Evolutionary conservation across 2,888 invertebrate genomes (phyloP).

Genomic region (Orthonevra nobilis): DNA sequence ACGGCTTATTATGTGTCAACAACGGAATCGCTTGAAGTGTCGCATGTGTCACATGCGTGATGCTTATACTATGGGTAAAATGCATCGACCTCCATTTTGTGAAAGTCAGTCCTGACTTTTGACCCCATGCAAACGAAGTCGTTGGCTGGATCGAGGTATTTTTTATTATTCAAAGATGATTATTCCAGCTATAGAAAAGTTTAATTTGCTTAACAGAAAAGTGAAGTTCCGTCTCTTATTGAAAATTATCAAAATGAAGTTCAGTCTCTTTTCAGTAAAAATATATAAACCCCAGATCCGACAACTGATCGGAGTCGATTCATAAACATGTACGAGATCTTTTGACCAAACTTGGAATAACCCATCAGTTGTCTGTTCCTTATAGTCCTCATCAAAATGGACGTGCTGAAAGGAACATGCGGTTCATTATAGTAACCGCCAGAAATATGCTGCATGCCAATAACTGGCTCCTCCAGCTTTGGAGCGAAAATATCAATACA

Average conservation of each 20-base stretch:
- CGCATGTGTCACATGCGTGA: constrained; percentile 72
- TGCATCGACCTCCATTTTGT: constrained; percentile 57
- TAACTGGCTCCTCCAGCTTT: constrained; percentile 72
- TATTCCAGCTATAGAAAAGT: constrained; percentile 62
- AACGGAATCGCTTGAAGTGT: constrained; percentile 59
- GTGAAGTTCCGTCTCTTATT: constrained; percentile 45
- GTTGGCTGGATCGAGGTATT: constrained; percentile 65
- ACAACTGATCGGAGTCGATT: constrained; percentile 73
- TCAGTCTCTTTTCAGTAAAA: no score
- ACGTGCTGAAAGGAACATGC: constrained; percentile 74
- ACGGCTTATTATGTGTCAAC: no score
- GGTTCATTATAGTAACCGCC: constrained; percentile 74
- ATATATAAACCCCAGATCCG: constrained; percentile 70
- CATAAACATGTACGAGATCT: constrained; percentile 67
- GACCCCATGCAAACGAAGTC: constrained; percentile 66
- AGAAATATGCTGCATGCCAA: constrained; percentile 69
- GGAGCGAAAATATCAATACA: constrained; percentile 77
- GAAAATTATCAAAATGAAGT: constrained; percentile 55
- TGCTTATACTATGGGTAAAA: constrained; percentile 68
- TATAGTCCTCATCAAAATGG: constrained; percentile 77
- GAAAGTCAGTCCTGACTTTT: constrained; percentile 45
- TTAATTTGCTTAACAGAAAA: constrained; percentile 65
- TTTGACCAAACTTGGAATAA: no score
- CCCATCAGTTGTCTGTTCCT: constrained; percentile 70
- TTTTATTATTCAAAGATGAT: constrained; percentile 68